Percentiles rank a stretch among this genome's conserved stretches.
phyloP scores from a whole-genome alignment of 2,113 vertebrate genomes.

The Mionectes macconnelli region DNA sequence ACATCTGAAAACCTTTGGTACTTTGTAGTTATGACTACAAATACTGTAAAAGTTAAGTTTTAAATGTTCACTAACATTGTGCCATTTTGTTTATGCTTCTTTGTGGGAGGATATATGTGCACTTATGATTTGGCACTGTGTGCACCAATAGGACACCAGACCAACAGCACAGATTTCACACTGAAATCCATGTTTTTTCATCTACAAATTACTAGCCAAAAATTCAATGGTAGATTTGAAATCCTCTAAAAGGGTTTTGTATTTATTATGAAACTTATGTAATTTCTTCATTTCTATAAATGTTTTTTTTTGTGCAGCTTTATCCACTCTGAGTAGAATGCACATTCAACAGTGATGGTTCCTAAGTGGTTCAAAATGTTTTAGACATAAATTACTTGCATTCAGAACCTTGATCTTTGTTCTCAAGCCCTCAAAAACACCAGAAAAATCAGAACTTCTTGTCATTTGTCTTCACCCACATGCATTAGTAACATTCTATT shows the following conservation, averaged over 20 bases:
- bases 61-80: background rate
- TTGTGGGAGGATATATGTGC: background rate
- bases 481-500: background rate
- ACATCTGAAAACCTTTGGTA: background rate
- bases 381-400: background rate
- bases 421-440: background rate
- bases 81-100: background rate
- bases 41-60: background rate
- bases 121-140: background rate
- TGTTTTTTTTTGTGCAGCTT: background rate
- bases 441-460: background rate
- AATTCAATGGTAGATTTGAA: background rate
- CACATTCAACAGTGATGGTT: background rate
- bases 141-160: background rate
- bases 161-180: background rate
- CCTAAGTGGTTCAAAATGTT: background rate
- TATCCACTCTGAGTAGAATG: background rate
- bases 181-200: background rate
- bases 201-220: background rate
- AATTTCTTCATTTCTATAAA: background rate
- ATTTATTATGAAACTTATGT: background rate
- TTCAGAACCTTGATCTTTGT: constrained; percentile 9
- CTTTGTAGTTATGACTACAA: background rate
- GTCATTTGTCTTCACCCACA: background rate
- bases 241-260: background rate